Evolutionary conservation across 2,888 invertebrate species (phyloP), one percentile per base, ranked within the genome.

Genomic region (Odontomyia ornata): DNA sequence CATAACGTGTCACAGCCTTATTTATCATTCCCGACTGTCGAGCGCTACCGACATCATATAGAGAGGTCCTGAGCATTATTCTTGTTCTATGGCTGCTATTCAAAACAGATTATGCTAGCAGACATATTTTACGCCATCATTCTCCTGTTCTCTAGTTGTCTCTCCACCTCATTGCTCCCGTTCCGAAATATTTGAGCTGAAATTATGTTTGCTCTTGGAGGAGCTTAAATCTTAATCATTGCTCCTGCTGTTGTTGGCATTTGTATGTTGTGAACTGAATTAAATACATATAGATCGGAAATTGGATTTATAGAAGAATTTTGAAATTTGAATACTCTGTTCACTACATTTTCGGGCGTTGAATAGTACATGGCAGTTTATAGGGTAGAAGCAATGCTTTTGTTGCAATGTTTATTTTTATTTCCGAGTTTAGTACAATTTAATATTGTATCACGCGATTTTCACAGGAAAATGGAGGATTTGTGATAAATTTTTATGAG

Each of bases 241-340:
- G 62, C 62, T 62, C 69, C 65, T 46, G 43, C 69, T 46, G 46
- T 47, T 69, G 69, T 69, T 69, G 43, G 69, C 47, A 25, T 47
- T 43, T 69, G 46, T 69, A 69, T 47, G 69, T 25, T 69, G n/a
- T 21, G 23, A 23, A 47, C 69, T 46, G 69, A 69, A 23, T 69
- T 46, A 69, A 47, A 47, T 69, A 62, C 62, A 27, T 47, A 46
- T 9, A 69, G 43, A 69, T 69, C 46, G 69, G 69, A 47, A 69
- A 69, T 69, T 46, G 46, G 47, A 69, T 69, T 69, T 69, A 47
- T 69, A 46, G 46, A 25, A 21, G 30, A 47, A 69, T 36, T 69
- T 69, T 69, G 69, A 69, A 69, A 69, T 46, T 46, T 69, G 46
- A 23, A 25, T 69, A 25, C 47, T 25, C 46, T 21, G 21, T 47